Evolutionary conservation across 2,888 invertebrate genomes (phyloP).

Genomic region (Oscheius onirici): DNA sequence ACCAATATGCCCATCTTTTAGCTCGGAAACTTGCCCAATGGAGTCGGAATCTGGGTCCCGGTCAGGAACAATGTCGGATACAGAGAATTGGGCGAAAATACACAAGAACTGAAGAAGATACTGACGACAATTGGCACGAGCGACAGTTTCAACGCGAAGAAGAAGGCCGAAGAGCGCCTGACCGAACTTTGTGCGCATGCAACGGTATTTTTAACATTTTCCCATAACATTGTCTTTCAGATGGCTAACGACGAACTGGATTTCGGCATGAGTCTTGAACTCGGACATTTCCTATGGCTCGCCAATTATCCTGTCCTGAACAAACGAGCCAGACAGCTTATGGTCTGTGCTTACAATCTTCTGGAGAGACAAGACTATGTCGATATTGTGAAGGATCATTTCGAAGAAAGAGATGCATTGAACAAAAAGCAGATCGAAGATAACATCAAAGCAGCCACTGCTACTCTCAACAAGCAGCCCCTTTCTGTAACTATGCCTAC

Average conservation of each 20-base stretch:
- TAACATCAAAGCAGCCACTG: background rate
- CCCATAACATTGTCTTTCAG: constrained; percentile 74
- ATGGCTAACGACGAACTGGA: constrained; percentile 94
- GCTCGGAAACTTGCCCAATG: constrained; percentile 82
- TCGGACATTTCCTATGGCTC: constrained; percentile 85
- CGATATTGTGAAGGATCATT: constrained; percentile 3
- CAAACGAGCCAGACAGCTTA: constrained; percentile 33
- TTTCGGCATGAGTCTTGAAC: constrained; percentile 87
- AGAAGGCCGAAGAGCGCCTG: constrained; percentile 38
- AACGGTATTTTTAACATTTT: constrained; percentile 34
- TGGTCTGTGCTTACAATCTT: constrained; percentile 38
- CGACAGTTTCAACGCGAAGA: constrained; percentile 74
- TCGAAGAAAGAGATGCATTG: background rate
- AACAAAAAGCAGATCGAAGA: background rate
- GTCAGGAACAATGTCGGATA: constrained; percentile 81
- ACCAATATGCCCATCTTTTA: background rate
- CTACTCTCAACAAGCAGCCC: background rate
- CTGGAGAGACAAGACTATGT: constrained; percentile 38
- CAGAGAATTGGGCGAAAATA: constrained; percentile 79
- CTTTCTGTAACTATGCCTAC: background rate
- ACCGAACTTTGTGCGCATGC: constrained; percentile 39
- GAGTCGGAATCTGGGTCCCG: constrained; percentile 86
- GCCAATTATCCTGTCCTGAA: constrained; percentile 47
- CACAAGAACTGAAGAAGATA: constrained; percentile 66
- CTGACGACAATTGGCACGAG: constrained; percentile 77